A percentile compares a stretch with the other conserved stretches of the same genome.
phyloP scores from a whole-genome alignment of 23 tunicate species.

The Trididemnum miniatum region DNA sequence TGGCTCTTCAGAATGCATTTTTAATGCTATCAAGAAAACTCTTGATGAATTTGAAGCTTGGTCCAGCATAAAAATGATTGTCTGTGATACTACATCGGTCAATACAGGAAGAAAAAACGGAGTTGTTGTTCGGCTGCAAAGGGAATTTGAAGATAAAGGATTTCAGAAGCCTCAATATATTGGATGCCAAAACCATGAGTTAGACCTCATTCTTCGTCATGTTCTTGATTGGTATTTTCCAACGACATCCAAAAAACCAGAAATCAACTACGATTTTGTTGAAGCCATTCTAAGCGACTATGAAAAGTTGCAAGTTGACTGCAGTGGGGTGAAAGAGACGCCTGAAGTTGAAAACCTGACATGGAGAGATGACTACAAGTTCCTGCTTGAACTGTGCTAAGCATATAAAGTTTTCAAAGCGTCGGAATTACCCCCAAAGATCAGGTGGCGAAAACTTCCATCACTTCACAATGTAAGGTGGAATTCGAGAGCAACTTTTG shows the following conservation, averaged over 20 bases:
- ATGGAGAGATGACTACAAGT: constrained; percentile 18
- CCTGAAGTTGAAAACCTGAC: neutral
- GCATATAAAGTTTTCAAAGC: neutral
- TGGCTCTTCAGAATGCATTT: constrained; percentile 4
- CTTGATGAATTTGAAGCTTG: constrained; percentile 14
- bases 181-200: constrained; percentile 14
- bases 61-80: neutral
- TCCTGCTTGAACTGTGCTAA: neutral
- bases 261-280: neutral
- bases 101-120: constrained; percentile 5
- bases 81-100: constrained; percentile 1
- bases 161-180: constrained; percentile 15
- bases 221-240: neutral
- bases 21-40: neutral
- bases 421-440: neutral
- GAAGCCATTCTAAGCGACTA: neutral
- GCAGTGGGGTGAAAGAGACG: neutral
- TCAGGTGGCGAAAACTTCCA: neutral
- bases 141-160: neutral
- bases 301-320: constrained; percentile 7
- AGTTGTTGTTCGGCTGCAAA: neutral
- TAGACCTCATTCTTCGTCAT: constrained; percentile 3
- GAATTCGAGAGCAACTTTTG: constrained; percentile 14
- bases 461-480: constrained; percentile 12
- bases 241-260: constrained; percentile 1